Percentiles rank a stretch among this genome's conserved stretches.
Evolutionary conservation across 2,888 invertebrate genomes (phyloP).

Genomic region (Bedellia somnulentella): DNA sequence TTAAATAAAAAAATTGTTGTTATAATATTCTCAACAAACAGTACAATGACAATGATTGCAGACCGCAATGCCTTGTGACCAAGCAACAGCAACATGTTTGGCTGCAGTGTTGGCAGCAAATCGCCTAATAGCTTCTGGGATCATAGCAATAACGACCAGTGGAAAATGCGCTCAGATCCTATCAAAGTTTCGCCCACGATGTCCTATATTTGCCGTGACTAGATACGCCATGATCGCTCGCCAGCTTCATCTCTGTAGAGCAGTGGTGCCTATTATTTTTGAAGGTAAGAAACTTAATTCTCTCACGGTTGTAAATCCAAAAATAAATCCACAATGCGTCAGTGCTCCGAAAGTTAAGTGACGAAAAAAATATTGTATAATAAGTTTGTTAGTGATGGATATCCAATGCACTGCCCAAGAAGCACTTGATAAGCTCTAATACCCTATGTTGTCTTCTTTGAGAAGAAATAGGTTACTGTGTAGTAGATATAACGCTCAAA

Average conservation of each 20-base stretch:
- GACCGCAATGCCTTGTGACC: constrained; percentile 60
- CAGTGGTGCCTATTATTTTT: constrained; percentile 67
- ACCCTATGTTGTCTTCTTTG: too few relatives aligned
- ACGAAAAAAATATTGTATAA: too few relatives aligned
- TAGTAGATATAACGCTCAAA: too few relatives aligned
- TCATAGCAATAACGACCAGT: constrained; percentile 67
- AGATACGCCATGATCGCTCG: constrained; percentile 62
- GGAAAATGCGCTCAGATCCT: constrained; percentile 65
- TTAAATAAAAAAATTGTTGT: too few relatives aligned
- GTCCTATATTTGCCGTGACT: constrained; percentile 72
- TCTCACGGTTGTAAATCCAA: neutral
- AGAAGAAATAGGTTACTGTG: too few relatives aligned
- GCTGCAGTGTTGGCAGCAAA: constrained; percentile 76
- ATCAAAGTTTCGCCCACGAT: constrained; percentile 69
- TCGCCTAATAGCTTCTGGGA: constrained; percentile 68
- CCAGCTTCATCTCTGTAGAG: constrained; percentile 68
- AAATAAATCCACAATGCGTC: neutral
- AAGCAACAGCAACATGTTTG: constrained; percentile 69
- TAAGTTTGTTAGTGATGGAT: too few relatives aligned
- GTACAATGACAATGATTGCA: too few relatives aligned
- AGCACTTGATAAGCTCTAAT: too few relatives aligned
- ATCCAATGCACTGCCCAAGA: too few relatives aligned
- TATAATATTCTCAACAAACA: too few relatives aligned
- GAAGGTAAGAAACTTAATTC: constrained; percentile 59
- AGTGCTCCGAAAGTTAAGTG: neutral